Evolutionary conservation across 2,797 vertebrate genomes (phyloP), one percentile per base, ranked within the genome.

Genomic region (Fringilla coelebs): DNA sequence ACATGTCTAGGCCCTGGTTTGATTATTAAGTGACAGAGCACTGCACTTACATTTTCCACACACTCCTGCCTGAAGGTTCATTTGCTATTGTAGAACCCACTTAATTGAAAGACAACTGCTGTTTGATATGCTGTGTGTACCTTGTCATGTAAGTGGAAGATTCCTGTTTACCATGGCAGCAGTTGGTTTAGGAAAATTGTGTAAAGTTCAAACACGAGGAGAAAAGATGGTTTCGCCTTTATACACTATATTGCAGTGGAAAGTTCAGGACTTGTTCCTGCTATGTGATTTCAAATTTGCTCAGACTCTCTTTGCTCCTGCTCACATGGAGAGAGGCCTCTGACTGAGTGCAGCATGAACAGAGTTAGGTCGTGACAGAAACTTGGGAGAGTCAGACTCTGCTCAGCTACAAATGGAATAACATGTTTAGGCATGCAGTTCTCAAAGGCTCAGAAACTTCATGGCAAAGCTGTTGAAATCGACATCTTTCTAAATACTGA

Each of bases 381-480:
- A 57, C 58, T 62, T 72, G 6, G 41, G 48, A 75, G 38, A 52
- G 29, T 67, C 46, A 87, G 52, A 38, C 32, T 57, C 46, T 68
- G 34, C 40, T 80, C n/a, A 78, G 57, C 62, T 61, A 41, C 34
- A 66, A 92, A 63, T 11, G 22, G 66, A 87, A 91, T 54, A 80
- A 58, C 45, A 26, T 4, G 1, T 60, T 88, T 32, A 78, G 63
- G 11, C 43, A 61, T 6, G 63, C 58, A 29, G 11, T 38, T 92
- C 18, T 21, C 63, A 81, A 73, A 62, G 63, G 77, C 77, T 90
- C 36, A 60, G 65, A 83, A 91, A 82, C 41, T 46, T 75, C 16
- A 82, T 19, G 24, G 40, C 55, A 82, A 77, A 90, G 32, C 74
- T 82, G 54, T 58, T 89, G 34, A 84, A 90, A 79, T 81, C n/a